Conservation (phyloP, 2,888 invertebrate genomes). For the Alviniconcha strummeri region DNA sequence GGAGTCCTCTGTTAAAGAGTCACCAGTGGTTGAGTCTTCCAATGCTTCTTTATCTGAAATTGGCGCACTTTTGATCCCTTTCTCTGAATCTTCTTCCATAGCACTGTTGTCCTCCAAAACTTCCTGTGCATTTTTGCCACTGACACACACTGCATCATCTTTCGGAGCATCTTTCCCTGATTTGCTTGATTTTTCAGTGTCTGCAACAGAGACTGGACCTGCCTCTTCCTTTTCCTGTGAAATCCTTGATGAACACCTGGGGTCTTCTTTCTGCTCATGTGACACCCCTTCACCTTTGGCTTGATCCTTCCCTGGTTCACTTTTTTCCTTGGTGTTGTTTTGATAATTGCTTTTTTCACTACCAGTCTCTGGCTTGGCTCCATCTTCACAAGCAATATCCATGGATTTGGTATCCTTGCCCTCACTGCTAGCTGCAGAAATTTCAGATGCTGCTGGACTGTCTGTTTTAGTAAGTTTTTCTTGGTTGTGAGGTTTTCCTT, state of each 20-base stretch:
- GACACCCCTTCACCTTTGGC: too few relatives aligned
- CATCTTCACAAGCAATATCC: not conserved
- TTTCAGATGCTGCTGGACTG: not conserved
- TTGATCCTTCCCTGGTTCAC: too few relatives aligned
- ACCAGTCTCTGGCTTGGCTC: not conserved
- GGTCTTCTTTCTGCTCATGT: not conserved
- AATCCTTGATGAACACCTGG: conserved; percentile 72
- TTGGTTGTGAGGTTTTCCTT: conserved; percentile 62
- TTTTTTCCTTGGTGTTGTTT: too few relatives aligned
- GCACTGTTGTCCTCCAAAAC: too few relatives aligned
- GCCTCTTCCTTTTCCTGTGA: conserved; percentile 41
- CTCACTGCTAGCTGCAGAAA: not conserved
- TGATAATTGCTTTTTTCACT: too few relatives aligned
- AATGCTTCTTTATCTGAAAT: conserved; percentile 21
- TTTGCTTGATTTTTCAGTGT: too few relatives aligned
- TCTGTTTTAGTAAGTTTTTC: not conserved
- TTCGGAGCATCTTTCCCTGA: conserved; percentile 47
- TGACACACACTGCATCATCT: conserved; percentile 12
- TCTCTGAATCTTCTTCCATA: too few relatives aligned
- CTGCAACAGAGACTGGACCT: too few relatives aligned
- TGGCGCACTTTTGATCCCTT: conserved; percentile 1
- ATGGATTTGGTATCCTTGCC: not conserved
- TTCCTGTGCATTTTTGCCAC: not conserved
- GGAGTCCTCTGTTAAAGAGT: not conserved
- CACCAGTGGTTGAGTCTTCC: conserved; percentile 26